Conservation (phyloP, 2,888 invertebrate genomes). For the Rosalia funebris region DNA sequence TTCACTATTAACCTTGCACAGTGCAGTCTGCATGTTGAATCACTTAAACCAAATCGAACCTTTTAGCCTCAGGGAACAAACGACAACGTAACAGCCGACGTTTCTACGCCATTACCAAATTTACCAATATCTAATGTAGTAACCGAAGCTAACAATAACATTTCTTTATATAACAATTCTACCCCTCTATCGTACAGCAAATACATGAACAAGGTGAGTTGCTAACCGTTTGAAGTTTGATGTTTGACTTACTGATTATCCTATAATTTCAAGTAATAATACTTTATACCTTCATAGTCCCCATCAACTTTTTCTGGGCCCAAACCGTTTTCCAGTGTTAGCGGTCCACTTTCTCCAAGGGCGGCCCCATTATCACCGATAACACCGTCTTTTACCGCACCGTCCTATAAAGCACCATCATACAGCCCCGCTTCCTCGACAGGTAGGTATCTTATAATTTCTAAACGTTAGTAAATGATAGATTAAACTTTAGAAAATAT, state of each 20-base stretch:
- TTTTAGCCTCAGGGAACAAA: conserved; percentile 49
- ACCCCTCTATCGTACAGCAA: conserved; percentile 56
- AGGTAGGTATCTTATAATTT: conserved; percentile 60
- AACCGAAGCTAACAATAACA: conserved; percentile 46
- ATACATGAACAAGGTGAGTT: conserved; percentile 54
- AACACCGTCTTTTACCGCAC: conserved; percentile 52
- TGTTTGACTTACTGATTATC: background rate
- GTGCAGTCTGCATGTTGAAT: conserved; percentile 46
- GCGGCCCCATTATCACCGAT: conserved; percentile 51
- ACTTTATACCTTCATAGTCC: conserved; percentile 1
- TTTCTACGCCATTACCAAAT: conserved; percentile 44
- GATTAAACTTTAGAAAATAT: background rate
- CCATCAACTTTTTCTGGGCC: conserved; percentile 64
- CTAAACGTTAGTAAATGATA: too few relatives aligned
- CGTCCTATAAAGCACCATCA: conserved; percentile 45
- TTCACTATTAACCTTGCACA: conserved; percentile 32
- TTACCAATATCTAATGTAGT: conserved; percentile 47
- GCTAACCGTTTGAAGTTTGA: conserved; percentile 19
- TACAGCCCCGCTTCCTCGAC: conserved; percentile 55
- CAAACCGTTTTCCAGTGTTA: conserved; percentile 69
- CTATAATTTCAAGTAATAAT: background rate
- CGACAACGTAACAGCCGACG: conserved; percentile 46
- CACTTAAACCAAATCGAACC: conserved; percentile 31
- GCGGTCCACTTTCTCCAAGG: conserved; percentile 68
- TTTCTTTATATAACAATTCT: conserved; percentile 49